Base-by-base conservation (phyloP, 1,140 invertebrate genomes). In the Platyscapa corneri region DNA sequence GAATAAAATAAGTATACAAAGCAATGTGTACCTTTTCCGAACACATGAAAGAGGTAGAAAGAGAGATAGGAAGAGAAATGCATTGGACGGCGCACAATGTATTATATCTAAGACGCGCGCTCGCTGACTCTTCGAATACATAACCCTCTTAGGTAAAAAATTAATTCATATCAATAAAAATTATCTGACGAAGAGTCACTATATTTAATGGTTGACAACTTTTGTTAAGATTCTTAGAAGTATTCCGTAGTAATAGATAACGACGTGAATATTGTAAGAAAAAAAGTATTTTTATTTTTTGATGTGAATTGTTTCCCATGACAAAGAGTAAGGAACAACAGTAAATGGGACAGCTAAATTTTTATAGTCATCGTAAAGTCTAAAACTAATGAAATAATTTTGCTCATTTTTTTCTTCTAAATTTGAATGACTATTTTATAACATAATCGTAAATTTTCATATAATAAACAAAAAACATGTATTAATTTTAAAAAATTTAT, bases 1-100 rank as follows among this genome's bases (percentile, higher is more conserved):
- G 78, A 80, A 80, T 67, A 46, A 80, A 80, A 80, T 80, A 67
- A 67, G 39, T 65, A 67, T 20, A 80, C 39, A 80, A 42, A 80
- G 39, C n/a, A 74, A 74, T 74, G 70, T n/a, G 42, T 74, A 42
- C 37, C 70, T 74, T 20, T 39, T 18, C 70, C 23, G 20, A 42
- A 42, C 39, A 42, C 7, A 12, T 23, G 20, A 34, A 20, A 70
- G 32, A 70, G 20, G 16, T 32, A 70, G 34, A 70, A 16, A 23
- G 32, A 70, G 67, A n/a, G 42, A 76, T 10, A 76, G n/a, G 49
- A 27, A 30, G 74, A 53, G 32, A 64, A 32, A 78, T 78, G 32
- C 53, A 78, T 78, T 32, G 32, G n/a, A 34, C 18, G 32, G 16
- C 20, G 53, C 46, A 18, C 53, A 60, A 64, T 64, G 49, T 18